Percentiles rank a stretch among this genome's conserved stretches.
phyloP scores from a whole-genome alignment of 1,140 invertebrate species.

The Drosophila tropicalis region DNA sequence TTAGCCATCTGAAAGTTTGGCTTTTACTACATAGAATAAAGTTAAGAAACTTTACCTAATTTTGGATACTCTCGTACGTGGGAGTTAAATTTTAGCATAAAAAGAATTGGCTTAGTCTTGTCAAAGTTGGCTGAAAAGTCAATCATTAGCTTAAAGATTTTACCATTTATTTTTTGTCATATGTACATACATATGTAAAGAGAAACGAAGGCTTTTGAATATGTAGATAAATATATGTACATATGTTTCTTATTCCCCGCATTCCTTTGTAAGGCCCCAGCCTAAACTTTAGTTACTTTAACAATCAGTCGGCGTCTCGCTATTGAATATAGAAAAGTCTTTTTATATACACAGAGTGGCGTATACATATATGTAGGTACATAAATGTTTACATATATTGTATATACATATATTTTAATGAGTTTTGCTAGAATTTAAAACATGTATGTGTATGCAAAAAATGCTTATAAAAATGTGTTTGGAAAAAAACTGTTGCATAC shows the following conservation, averaged over 20 bases:
- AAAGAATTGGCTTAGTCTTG: too few relatives aligned
- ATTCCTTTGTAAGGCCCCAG: not conserved
- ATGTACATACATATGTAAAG: not conserved
- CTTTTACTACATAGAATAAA: too few relatives aligned
- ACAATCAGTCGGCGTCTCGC: conserved; percentile 22
- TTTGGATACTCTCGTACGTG: too few relatives aligned
- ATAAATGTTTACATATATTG: conserved; percentile 29
- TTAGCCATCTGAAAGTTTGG: too few relatives aligned
- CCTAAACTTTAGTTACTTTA: not conserved
- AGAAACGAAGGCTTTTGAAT: not conserved
- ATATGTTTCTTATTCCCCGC: not conserved
- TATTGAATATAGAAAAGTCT: conserved; percentile 37
- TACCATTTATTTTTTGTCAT: too few relatives aligned
- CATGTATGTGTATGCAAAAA: conserved; percentile 21
- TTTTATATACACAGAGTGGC: conserved; percentile 22
- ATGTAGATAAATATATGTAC: not conserved
- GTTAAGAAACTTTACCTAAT: too few relatives aligned
- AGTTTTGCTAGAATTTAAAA: conserved; percentile 64
- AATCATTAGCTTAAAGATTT: too few relatives aligned
- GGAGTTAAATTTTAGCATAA: too few relatives aligned
- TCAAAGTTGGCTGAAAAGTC: too few relatives aligned
- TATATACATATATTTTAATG: conserved; percentile 50
- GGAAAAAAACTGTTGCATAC: conserved; percentile 78
- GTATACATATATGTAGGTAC: conserved; percentile 19
- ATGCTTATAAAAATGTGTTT: conserved; percentile 64